Base-by-base conservation (phyloP, 2,113 vertebrate genomes). In the Ochotona curzoniae region DNA sequence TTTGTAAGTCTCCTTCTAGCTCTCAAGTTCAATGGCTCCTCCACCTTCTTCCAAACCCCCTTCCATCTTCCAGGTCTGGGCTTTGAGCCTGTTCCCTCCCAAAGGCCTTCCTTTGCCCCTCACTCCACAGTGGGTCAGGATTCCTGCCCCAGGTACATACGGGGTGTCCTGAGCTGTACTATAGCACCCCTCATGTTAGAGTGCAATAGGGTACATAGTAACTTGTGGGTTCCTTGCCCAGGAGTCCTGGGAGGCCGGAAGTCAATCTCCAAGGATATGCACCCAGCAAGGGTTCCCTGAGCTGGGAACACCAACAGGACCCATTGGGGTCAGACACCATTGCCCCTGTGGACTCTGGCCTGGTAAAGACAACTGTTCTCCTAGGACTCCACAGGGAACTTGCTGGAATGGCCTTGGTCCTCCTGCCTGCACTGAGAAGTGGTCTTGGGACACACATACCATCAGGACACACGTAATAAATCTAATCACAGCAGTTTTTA, bases 391-490 rank as follows among this genome's bases (percentile, higher is more conserved):
- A 70, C 23, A 75, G 49, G 57, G 30, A 83, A 76, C 76, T 74
- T 54, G 47, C 57, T 51, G 73, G 70, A 92, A 93, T 8, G 35
- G 35, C 20, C 57, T 93, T 80, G 26, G 49, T 80, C 79, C 84
- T 67, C 49, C 64, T 66, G 47, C 54, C 64, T 92, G 32, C 79
- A 35, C 89, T 93, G 67, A 89, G 76, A 95, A 87, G 91, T 2
- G 83, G 35, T 32, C 67, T 89, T 63, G 44, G 75, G 54, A 64
- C 35, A 61, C 69, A 73, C 26, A 25, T 12, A 47, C 64, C 21
- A 12, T 14, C 25, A 63, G 44, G 64, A 57, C 14, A 64, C 47
- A 88, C 44, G 26, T 67, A 83, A 82, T 63, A 74, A 83, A 90
- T 94, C 86, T 44, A 25, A 84, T 49, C 25, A 78, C 17, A 60